phyloP scores from a whole-genome alignment of 2,113 vertebrate genomes.

The Ophiodon elongatus region DNA sequence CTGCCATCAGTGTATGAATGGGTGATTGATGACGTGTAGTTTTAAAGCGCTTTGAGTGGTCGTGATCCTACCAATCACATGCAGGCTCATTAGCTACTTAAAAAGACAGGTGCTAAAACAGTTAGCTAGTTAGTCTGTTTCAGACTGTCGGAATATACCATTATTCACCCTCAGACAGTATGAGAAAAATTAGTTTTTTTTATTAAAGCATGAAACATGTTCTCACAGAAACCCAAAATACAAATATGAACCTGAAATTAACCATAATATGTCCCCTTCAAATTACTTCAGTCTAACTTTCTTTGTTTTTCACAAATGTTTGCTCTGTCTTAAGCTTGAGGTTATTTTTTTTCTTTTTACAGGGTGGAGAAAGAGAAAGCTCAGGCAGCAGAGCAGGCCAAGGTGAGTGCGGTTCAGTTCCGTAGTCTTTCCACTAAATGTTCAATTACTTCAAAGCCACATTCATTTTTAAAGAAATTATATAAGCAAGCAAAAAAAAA shows the following conservation, averaged over 20 bases:
- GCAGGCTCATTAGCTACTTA: background rate
- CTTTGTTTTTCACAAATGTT: background rate
- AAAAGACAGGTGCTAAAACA: too few species aligned
- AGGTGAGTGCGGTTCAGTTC: conserved; percentile 84
- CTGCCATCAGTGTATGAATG: background rate
- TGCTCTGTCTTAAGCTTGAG: background rate
- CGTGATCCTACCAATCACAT: background rate
- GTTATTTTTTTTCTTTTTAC: conserved; percentile 45
- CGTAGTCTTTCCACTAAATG: background rate
- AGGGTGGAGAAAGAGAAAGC: conserved; percentile 99
- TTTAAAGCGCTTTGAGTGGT: background rate
- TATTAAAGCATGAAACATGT: too few species aligned
- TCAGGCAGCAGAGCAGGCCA: conserved; percentile 95
- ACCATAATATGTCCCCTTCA: background rate
- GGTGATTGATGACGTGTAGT: background rate
- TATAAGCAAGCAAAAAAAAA: background rate
- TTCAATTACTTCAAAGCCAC: background rate
- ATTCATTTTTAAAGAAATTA: background rate
- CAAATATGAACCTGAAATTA: background rate
- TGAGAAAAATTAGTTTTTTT: too few species aligned
- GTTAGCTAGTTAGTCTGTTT: too few species aligned
- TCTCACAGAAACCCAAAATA: background rate
- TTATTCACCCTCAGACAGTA: too few species aligned
- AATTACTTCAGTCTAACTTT: background rate
- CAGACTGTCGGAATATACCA: too few species aligned